Percentiles rank a stretch among this genome's conserved stretches.
Evolutionary conservation across 2,888 invertebrate genomes (phyloP).

Genomic region (Muschampia plurimacula): DNA sequence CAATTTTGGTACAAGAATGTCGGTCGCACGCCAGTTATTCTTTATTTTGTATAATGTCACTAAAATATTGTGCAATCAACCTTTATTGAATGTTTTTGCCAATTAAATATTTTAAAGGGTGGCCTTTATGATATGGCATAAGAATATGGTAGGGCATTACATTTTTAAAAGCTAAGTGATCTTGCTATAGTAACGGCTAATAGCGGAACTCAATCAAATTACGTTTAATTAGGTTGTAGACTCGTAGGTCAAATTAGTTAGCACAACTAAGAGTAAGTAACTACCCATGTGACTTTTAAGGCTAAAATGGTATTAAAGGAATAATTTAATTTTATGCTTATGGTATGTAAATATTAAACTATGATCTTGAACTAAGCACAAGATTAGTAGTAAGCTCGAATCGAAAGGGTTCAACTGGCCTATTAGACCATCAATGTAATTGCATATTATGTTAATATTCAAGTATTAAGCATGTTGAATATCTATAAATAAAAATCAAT

Average conservation of each 20-base stretch:
- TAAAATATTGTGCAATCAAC: constrained; percentile 23
- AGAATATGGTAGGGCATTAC: too few relatives aligned
- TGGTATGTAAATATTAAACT: too few relatives aligned
- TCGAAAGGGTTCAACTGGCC: too few relatives aligned
- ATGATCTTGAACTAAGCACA: too few relatives aligned
- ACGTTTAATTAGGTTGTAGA: constrained; percentile 28
- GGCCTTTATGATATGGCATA: too few relatives aligned
- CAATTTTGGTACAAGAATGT: constrained; percentile 40
- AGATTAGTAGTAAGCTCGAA: too few relatives aligned
- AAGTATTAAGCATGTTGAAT: too few relatives aligned
- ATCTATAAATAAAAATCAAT: too few relatives aligned
- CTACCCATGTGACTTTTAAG: background rate
- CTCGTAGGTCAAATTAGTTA: constrained; percentile 27
- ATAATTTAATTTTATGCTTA: too few relatives aligned
- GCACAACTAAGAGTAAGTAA: background rate
- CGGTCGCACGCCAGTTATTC: constrained; percentile 27
- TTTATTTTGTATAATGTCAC: constrained; percentile 3
- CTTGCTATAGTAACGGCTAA: constrained; percentile 5
- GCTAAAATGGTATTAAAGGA: background rate
- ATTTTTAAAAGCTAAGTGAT: background rate
- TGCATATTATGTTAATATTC: too few relatives aligned
- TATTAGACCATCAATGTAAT: too few relatives aligned
- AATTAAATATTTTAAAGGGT: background rate
- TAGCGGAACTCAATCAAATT: constrained; percentile 29
- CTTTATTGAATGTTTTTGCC: background rate